A percentile compares a stretch with the other conserved stretches of the same genome.
Evolutionary conservation across 2,113 vertebrate species (phyloP).

Genomic region (Athene cunicularia): DNA sequence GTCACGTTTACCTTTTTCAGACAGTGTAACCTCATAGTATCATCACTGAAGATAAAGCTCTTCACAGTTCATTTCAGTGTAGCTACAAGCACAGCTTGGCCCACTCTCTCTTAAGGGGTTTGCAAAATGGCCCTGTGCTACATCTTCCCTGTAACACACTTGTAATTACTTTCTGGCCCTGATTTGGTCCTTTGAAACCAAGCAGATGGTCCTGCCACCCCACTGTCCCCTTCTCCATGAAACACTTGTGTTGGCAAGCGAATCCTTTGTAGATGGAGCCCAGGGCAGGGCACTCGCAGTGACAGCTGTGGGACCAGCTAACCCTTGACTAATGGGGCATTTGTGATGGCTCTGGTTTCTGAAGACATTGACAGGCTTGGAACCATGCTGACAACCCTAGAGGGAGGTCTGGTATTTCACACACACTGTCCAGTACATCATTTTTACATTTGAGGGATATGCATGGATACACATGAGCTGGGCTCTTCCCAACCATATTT

Average conservation of each 20-base stretch:
- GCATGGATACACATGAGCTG: background rate
- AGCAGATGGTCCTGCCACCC: slow-evolving; percentile 45
- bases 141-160: background rate
- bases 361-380: slow-evolving; percentile 58
- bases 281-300: background rate
- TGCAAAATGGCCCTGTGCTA: background rate
- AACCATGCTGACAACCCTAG: background rate
- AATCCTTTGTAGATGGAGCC: background rate
- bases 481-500: background rate
- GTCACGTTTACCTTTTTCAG: background rate
- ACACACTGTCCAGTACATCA: background rate
- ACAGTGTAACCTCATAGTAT: background rate
- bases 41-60: background rate
- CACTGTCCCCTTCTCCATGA: background rate
- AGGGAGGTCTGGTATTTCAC: slow-evolving; percentile 4
- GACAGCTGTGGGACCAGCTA: slow-evolving; percentile 58
- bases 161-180: background rate
- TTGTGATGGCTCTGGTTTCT: slow-evolving; percentile 47
- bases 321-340: slow-evolving; percentile 56
- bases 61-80: background rate
- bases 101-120: background rate
- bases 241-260: background rate
- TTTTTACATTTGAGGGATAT: slow-evolving; percentile 10
- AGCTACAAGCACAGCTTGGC: background rate
- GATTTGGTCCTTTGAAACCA: background rate